A percentile compares a stretch with the other conserved stretches of the same genome.
These are phyloP conservation scores for Metallyticus violacea DNA, from an alignment of 2,888 invertebrate genomes.

Conservation along the genomic window DNA sequence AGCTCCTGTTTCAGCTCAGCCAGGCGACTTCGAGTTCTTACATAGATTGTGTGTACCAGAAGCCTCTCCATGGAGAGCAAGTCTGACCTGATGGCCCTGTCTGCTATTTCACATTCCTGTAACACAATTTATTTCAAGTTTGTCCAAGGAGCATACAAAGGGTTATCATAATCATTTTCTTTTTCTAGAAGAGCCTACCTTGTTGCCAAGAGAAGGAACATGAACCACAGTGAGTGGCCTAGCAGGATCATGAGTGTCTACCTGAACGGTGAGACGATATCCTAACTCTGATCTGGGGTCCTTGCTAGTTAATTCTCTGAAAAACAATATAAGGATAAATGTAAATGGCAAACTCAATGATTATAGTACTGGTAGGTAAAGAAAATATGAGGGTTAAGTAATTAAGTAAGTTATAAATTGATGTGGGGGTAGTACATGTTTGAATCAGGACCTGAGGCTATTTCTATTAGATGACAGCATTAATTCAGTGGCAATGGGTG, in stretches of 20 bases:
- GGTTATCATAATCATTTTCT: not conserved
- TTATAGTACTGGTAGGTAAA: too few species aligned
- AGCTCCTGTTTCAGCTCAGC: slow-evolving; percentile 77
- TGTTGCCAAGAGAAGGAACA: slow-evolving; percentile 64
- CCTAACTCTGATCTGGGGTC: slow-evolving; percentile 83
- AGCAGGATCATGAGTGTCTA: slow-evolving; percentile 76
- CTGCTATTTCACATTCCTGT: slow-evolving; percentile 65
- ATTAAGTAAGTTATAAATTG: too few species aligned
- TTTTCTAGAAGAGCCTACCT: slow-evolving; percentile 47
- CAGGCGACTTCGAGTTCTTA: slow-evolving; percentile 80
- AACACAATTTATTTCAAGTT: slow-evolving; percentile 23
- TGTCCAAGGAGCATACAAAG: not conserved
- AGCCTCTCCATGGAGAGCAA: slow-evolving; percentile 93
- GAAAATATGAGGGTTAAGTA: too few species aligned
- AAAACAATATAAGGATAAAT: slow-evolving; percentile 28
- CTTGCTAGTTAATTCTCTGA: slow-evolving; percentile 56
- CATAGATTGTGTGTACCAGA: slow-evolving; percentile 92
- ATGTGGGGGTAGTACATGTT: too few species aligned
- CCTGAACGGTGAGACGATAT: slow-evolving; percentile 84
- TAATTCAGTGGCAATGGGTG: too few species aligned
- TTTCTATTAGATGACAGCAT: too few species aligned
- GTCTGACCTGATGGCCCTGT: slow-evolving; percentile 80
- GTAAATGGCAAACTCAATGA: too few species aligned
- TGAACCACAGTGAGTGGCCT: slow-evolving; percentile 71
- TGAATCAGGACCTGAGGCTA: too few species aligned